phyloP scores from a whole-genome alignment of 2,113 vertebrate genomes.

The Mustelus asterias region DNA sequence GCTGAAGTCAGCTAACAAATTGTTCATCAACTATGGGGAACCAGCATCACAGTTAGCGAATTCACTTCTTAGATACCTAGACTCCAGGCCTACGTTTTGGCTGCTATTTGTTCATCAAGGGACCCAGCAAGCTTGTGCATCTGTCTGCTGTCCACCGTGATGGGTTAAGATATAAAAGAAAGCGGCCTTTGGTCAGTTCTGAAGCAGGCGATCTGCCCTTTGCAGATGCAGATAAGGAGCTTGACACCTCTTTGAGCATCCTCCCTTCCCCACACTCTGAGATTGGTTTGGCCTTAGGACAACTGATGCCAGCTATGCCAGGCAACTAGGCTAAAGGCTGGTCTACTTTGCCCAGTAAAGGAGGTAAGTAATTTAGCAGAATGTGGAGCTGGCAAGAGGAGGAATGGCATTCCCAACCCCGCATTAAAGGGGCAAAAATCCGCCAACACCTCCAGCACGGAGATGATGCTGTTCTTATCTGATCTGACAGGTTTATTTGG shows the following conservation, averaged over 20 bases:
- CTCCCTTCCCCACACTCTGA: too few relatives aligned
- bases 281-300: not conserved
- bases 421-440: not conserved
- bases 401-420: not conserved
- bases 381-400: not conserved
- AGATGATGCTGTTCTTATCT: not conserved
- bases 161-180: not conserved
- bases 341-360: not conserved
- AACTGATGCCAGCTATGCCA: not conserved
- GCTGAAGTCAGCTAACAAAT: not conserved
- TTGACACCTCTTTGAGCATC: too few relatives aligned
- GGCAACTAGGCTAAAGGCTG: not conserved
- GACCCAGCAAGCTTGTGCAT: not conserved
- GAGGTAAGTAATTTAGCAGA: not conserved
- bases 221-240: not conserved
- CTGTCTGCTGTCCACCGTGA: not conserved
- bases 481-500: too few relatives aligned
- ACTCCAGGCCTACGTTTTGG: not conserved
- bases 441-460: not conserved
- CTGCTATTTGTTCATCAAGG: not conserved
- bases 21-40: not conserved
- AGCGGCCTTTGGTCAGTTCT: not conserved
- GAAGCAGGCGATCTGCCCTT: not conserved
- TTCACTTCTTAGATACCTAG: not conserved
- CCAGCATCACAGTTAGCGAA: not conserved